Percentiles rank a stretch among this genome's conserved stretches.
Evolutionary conservation across 2,113 vertebrate genomes (phyloP).

Genomic region (Motacilla tschutschensis): DNA sequence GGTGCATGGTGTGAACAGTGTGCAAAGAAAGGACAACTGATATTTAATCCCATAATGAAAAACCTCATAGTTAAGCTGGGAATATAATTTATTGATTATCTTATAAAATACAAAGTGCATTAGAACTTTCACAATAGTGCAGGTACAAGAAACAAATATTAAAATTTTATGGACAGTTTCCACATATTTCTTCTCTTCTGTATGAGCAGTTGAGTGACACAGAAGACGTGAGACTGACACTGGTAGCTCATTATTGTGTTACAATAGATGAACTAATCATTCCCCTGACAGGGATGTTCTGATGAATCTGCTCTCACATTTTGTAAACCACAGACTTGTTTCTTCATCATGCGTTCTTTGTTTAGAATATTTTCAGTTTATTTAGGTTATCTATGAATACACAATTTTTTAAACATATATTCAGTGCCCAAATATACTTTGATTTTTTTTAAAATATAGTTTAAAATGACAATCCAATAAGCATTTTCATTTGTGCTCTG

Average conservation of each 20-base stretch:
- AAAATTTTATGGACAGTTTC: not conserved
- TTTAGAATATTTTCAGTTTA: not conserved
- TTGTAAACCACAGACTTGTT: not conserved
- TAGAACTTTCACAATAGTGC: not conserved
- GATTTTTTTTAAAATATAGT: not conserved
- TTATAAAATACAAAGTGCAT: not conserved
- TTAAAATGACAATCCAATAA: not conserved
- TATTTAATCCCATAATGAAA: not conserved
- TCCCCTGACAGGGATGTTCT: not conserved
- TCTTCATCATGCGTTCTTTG: not conserved
- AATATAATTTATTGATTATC: not conserved
- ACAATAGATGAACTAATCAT: not conserved
- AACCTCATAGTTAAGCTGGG: not conserved
- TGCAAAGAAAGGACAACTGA: not conserved
- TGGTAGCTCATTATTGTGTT: not conserved
- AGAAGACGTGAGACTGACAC: not conserved
- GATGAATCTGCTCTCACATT: not conserved
- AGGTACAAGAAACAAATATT: not conserved
- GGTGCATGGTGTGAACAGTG: not conserved
- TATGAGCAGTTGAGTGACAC: not conserved
- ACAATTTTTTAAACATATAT: not conserved
- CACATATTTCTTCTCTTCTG: not conserved
- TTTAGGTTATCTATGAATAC: not conserved
- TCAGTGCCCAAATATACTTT: not conserved
- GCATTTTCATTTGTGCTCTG: not conserved